Conservation (phyloP, 1,140 invertebrate species). For the Dinoponera quadriceps region DNA sequence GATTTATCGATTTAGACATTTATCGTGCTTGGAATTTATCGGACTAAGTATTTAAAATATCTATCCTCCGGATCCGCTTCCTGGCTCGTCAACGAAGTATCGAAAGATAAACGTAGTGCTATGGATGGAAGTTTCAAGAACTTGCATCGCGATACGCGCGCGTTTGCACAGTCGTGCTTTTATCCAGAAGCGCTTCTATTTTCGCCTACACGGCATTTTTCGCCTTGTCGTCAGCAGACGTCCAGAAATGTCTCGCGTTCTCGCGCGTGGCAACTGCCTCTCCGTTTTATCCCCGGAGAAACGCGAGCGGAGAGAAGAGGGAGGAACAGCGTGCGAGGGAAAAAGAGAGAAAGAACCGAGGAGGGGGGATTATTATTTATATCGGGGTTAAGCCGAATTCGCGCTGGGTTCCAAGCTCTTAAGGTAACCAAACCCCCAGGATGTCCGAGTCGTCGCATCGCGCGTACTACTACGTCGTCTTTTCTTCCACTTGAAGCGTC, state of each 20-base stretch:
- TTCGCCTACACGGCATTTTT: conserved; percentile 50
- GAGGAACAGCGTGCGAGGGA: too few species aligned
- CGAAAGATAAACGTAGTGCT: too few species aligned
- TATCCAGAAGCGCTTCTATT: conserved; percentile 48
- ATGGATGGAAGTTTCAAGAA: too few species aligned
- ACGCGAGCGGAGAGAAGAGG: neutral
- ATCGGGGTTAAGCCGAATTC: conserved; percentile 14
- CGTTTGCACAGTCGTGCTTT: conserved; percentile 9
- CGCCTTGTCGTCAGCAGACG: conserved; percentile 37
- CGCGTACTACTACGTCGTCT: conserved; percentile 5
- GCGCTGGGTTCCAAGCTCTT: conserved; percentile 7
- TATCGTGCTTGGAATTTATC: too few species aligned
- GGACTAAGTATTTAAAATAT: too few species aligned
- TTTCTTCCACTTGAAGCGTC: neutral
- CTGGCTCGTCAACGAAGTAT: too few species aligned
- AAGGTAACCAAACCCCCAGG: conserved; percentile 4
- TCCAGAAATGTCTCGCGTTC: conserved; percentile 22
- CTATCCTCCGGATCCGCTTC: too few species aligned
- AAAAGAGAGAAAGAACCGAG: too few species aligned
- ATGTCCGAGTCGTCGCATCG: conserved; percentile 8
- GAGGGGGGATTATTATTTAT: conserved; percentile 23
- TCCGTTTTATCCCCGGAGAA: conserved; percentile 52
- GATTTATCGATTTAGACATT: too few species aligned
- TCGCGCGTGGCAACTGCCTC: conserved; percentile 40
- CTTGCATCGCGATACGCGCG: neutral